phyloP scores from a whole-genome alignment of 2,888 invertebrate genomes.

The Globia sparganii region DNA sequence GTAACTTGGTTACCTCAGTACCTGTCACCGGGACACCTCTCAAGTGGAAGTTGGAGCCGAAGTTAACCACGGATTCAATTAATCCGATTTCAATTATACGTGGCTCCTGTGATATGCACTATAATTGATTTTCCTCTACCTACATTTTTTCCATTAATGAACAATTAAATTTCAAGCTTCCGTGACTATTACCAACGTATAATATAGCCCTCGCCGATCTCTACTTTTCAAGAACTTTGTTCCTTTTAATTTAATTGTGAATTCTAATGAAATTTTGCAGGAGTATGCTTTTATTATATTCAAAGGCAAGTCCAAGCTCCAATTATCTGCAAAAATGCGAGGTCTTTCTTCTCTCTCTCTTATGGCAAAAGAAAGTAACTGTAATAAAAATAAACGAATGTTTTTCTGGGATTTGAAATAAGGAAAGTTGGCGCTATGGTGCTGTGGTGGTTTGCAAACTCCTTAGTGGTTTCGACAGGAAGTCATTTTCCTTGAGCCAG shows the following conservation, averaged over 20 bases:
- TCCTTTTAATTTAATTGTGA: conserved; percentile 47
- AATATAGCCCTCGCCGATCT: conserved; percentile 28
- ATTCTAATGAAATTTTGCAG: conserved; percentile 52
- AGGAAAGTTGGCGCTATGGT: not conserved
- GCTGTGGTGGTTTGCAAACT: not conserved
- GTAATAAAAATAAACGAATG: not conserved
- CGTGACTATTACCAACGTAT: conserved; percentile 10
- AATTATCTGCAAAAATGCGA: conserved; percentile 30
- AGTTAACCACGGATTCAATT: conserved; percentile 69
- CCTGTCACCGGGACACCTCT: conserved; percentile 70
- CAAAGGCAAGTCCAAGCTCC: conserved; percentile 18
- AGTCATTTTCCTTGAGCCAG: not conserved
- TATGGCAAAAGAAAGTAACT: not conserved
- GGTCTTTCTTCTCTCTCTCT: not conserved
- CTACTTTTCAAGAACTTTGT: conserved; percentile 32
- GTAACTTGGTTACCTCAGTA: conserved; percentile 73
- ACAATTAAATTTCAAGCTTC: conserved; percentile 38
- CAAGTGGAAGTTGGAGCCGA: conserved; percentile 65
- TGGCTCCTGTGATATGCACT: conserved; percentile 51
- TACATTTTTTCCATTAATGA: conserved; percentile 20
- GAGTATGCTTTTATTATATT: conserved; percentile 41
- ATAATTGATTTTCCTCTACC: conserved; percentile 57
- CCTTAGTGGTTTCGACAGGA: not conserved
- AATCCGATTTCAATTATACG: conserved; percentile 65
- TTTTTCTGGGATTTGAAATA: not conserved